phyloP scores from a whole-genome alignment of 1,140 invertebrate species.

The Camponotus pennsylvanicus region DNA sequence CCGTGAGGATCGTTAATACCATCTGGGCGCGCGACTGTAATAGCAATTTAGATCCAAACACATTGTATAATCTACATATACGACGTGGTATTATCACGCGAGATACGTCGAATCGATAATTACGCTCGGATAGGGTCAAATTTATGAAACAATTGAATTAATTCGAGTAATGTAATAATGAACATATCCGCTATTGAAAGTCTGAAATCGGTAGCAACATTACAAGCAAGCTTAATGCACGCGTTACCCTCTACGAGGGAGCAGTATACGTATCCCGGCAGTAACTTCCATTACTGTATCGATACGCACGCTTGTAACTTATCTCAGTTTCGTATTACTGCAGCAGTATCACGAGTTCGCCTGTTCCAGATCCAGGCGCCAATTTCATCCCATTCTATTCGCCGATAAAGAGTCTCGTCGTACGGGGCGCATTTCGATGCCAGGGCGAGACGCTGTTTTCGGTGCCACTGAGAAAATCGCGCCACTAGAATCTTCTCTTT shows the following conservation, averaged over 20 bases:
- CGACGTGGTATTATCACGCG: not conserved
- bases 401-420: constrained; percentile 41
- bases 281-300: constrained; percentile 10
- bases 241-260: not conserved
- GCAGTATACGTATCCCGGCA: not conserved
- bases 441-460: constrained; percentile 19
- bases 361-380: constrained; percentile 32
- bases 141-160: not conserved
- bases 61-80: constrained; percentile 25
- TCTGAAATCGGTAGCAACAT: not conserved
- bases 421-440: not conserved
- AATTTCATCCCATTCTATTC: constrained; percentile 42
- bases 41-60: constrained; percentile 12
- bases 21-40: constrained; percentile 2
- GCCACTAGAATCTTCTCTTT: not conserved
- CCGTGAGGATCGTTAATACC: constrained; percentile 53
- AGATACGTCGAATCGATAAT: constrained; percentile 16
- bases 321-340: constrained; percentile 27
- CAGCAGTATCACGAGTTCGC: constrained; percentile 1
- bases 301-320: constrained; percentile 42
- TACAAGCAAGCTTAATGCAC: not conserved
- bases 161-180: not conserved
- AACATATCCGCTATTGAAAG: not conserved
- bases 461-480: constrained; percentile 18
- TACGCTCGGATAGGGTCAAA: not conserved